Evolutionary conservation across 30 jellyfish, hydroid and myxozoan genomes (phyloP).

Genomic region (Aurelia sp.): DNA sequence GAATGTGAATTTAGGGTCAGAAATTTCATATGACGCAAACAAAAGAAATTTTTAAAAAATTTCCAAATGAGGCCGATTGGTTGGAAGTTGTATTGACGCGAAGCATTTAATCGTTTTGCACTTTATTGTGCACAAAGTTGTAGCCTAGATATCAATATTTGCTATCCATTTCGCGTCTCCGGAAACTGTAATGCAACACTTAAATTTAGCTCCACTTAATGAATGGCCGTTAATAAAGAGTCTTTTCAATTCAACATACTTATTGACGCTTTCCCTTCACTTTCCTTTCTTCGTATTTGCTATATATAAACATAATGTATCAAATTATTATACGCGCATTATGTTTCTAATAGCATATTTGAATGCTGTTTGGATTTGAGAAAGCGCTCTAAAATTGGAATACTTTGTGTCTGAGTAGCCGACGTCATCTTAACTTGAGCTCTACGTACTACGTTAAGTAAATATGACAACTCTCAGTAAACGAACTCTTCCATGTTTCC

Average conservation of each 20-base stretch:
- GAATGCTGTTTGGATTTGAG: constrained; percentile 33
- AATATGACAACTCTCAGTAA: constrained; percentile 25
- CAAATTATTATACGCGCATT: constrained; percentile 36
- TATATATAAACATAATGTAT: constrained; percentile 24
- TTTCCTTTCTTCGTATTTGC: constrained; percentile 16
- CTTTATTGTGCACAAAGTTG: too few species aligned
- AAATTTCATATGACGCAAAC: too few species aligned
- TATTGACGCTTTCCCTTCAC: constrained; percentile 16
- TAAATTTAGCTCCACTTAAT: too few species aligned
- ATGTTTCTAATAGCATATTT: constrained; percentile 4
- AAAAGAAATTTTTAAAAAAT: too few species aligned
- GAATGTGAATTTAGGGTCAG: too few species aligned
- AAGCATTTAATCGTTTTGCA: too few species aligned
- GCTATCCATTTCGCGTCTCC: too few species aligned
- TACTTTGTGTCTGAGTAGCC: constrained; percentile 34
- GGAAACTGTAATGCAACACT: too few species aligned
- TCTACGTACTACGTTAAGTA: constrained; percentile 3
- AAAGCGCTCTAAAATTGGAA: constrained; percentile 23
- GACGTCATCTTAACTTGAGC: constrained; percentile 9
- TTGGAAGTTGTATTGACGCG: too few species aligned
- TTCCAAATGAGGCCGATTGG: too few species aligned
- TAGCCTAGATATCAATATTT: too few species aligned
- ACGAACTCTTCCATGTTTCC: neutral
- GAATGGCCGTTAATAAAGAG: too few species aligned
- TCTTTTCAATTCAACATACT: neutral